phyloP scores from a whole-genome alignment of 2,797 vertebrate genomes.

The Prionace glauca region DNA sequence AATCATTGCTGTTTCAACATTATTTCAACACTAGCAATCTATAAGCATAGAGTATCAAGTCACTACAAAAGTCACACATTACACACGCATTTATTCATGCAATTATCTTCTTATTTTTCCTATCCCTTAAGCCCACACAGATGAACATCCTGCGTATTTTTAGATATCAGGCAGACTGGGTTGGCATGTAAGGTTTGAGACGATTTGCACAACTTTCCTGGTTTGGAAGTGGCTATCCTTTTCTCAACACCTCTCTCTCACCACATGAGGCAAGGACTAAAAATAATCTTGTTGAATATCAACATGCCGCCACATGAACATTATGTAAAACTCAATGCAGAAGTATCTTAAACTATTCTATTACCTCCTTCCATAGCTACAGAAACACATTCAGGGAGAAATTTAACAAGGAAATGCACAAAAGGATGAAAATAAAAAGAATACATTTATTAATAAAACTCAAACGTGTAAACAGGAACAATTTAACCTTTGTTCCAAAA shows the following conservation, averaged over 20 bases:
- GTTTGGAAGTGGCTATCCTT: neutral
- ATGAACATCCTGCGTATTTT: too few species aligned
- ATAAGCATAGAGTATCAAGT: too few species aligned
- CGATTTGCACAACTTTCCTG: neutral
- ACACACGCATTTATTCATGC: too few species aligned
- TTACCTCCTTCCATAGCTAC: neutral
- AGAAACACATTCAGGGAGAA: neutral
- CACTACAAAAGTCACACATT: too few species aligned
- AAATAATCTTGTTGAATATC: neutral
- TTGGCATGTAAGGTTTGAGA: neutral
- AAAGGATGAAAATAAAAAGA: neutral
- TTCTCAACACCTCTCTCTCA: neutral
- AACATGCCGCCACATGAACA: neutral
- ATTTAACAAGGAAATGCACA: neutral
- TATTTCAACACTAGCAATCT: too few species aligned
- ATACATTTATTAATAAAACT: conserved; percentile 22
- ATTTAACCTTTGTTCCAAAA: neutral
- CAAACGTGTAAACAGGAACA: neutral
- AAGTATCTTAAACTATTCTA: neutral
- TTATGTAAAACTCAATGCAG: neutral
- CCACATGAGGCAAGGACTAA: neutral
- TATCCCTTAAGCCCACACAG: too few species aligned
- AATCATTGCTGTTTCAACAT: too few species aligned
- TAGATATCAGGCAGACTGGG: too few species aligned
- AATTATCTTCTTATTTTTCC: too few species aligned